Evolutionary conservation across 2,797 vertebrate genomes (phyloP).

Genomic region (Orestias chungarensis): DNA sequence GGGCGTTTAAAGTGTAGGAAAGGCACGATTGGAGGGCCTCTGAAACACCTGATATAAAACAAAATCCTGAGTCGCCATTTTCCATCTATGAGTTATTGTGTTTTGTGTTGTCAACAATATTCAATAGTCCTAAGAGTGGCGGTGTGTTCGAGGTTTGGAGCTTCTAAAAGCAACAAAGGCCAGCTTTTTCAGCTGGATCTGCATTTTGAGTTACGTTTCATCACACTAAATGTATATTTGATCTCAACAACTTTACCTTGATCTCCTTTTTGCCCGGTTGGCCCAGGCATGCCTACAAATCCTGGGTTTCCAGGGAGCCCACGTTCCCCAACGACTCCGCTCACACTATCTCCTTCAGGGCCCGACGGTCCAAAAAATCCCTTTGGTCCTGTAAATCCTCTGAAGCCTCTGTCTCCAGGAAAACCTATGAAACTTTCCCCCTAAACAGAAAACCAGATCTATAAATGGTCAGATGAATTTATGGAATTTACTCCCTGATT

Average conservation of each 20-base stretch:
- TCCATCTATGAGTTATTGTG: too few species aligned
- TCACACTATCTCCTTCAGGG: slow-evolving; percentile 51
- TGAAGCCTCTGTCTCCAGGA: slow-evolving; percentile 62
- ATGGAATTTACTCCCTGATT: not conserved
- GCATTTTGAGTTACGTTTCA: too few species aligned
- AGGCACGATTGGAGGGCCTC: too few species aligned
- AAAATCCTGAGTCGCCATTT: too few species aligned
- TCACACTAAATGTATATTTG: not conserved
- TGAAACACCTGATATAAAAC: too few species aligned
- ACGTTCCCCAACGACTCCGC: slow-evolving; percentile 65
- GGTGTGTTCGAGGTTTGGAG: too few species aligned
- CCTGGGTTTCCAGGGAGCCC: slow-evolving; percentile 70
- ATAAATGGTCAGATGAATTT: not conserved
- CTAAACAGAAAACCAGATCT: slow-evolving; percentile 42
- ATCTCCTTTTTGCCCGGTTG: slow-evolving; percentile 54
- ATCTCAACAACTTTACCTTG: slow-evolving; percentile 53
- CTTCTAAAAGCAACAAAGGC: too few species aligned
- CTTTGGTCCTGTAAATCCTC: slow-evolving; percentile 61
- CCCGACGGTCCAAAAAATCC: slow-evolving; percentile 66
- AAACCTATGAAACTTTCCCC: slow-evolving; percentile 56
- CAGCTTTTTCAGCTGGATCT: too few species aligned
- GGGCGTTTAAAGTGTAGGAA: too few species aligned
- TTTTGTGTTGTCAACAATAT: too few species aligned
- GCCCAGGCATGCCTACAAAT: slow-evolving; percentile 57
- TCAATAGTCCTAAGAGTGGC: too few species aligned